Evolutionary conservation across 2,797 vertebrate species (phyloP).

Genomic region (Amphiprion clarkii): DNA sequence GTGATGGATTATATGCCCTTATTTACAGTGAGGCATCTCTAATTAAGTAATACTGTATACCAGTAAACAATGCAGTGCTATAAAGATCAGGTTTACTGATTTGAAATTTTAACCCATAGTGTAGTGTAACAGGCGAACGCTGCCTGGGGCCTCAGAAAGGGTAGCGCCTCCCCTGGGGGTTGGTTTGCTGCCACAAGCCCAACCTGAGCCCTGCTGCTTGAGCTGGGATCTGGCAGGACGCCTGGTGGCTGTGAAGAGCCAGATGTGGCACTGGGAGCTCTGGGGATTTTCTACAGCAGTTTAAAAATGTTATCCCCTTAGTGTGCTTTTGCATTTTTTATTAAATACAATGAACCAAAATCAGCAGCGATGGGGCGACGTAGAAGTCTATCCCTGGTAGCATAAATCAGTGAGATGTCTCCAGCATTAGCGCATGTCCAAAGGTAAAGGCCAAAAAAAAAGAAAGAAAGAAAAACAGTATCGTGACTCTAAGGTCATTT

Average conservation of each 20-base stretch:
- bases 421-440: background rate
- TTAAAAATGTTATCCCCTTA: conserved; percentile 47
- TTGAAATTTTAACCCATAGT: background rate
- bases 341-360: conserved; percentile 41
- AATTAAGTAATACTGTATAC: background rate
- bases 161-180: conserved; percentile 40
- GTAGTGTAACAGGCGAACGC: conserved; percentile 7
- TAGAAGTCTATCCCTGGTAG: conserved; percentile 7
- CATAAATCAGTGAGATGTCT: conserved; percentile 14
- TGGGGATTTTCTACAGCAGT: conserved; percentile 70
- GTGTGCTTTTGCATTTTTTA: conserved; percentile 38
- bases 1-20: background rate
- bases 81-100: conserved; percentile 4
- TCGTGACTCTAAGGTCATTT: conserved; percentile 60
- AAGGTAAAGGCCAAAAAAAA: conserved; percentile 9
- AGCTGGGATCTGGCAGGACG: conserved; percentile 67
- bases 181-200: conserved; percentile 67
- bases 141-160: conserved; percentile 46
- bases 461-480: background rate
- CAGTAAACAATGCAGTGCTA: background rate
- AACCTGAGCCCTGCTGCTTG: conserved; percentile 70
- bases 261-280: conserved; percentile 81
- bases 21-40: background rate
- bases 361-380: background rate
- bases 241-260: conserved; percentile 74